These are phyloP conservation scores for Cryptus armator DNA, from an alignment of 2,888 invertebrate species.

Conservation along the genomic window DNA sequence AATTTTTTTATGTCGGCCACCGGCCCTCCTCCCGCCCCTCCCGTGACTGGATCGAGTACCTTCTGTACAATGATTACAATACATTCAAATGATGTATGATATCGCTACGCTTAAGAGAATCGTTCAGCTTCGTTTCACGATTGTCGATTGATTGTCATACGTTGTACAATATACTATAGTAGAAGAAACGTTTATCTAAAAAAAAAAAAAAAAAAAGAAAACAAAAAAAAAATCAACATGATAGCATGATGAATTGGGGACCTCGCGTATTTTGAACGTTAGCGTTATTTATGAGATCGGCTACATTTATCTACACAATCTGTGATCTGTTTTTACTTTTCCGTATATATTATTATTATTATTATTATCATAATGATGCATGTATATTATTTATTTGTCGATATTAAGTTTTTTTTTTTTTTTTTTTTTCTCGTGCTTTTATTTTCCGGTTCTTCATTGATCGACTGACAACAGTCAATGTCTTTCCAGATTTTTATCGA, in stretches of 20 bases:
- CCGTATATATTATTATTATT: conserved; percentile 26
- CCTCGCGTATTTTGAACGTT: conserved; percentile 46
- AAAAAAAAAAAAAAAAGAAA: conserved; percentile 1
- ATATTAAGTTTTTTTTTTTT: conserved; percentile 34
- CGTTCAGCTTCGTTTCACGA: conserved; percentile 36
- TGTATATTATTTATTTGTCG: conserved; percentile 57
- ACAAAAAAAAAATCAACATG: conserved; percentile 4
- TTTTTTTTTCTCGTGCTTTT: conserved; percentile 27
- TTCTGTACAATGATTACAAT: conserved; percentile 49
- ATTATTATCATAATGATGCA: conserved; percentile 41
- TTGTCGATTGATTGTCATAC: conserved; percentile 41
- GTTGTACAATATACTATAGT: conserved; percentile 45
- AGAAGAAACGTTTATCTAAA: background rate
- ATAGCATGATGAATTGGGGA: conserved; percentile 28
- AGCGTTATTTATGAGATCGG: conserved; percentile 57
- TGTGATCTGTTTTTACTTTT: conserved; percentile 69
- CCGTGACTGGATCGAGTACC: conserved; percentile 39
- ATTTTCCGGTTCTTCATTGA: conserved; percentile 30
- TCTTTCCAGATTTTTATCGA: conserved; percentile 57
- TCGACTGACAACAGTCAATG: conserved; percentile 37
- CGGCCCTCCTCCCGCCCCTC: background rate
- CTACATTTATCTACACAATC: conserved; percentile 67
- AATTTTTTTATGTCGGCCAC: conserved; percentile 2
- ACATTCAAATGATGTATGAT: conserved; percentile 31
- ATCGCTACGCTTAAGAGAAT: conserved; percentile 33